These are phyloP conservation scores for Micrasema minimum DNA, from an alignment of 1,140 invertebrate genomes.

Conservation along the genomic window DNA sequence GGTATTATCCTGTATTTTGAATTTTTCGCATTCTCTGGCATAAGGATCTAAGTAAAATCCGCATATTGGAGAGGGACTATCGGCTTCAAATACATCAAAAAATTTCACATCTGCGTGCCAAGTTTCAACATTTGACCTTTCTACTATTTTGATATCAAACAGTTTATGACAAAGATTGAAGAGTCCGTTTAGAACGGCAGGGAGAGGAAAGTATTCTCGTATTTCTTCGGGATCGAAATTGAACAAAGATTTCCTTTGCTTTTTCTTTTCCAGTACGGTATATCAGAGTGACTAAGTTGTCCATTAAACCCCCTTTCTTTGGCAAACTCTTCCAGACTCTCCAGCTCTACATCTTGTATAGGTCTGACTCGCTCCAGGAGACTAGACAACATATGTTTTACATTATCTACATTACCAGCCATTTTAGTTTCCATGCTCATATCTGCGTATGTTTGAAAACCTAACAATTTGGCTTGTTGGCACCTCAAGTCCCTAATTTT, in stretches of 20 bases:
- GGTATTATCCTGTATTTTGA: constrained; percentile 68
- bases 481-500: constrained; percentile 77
- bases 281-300: constrained; percentile 83
- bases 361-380: constrained; percentile 75
- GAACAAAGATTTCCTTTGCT: constrained; percentile 73
- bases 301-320: constrained; percentile 76
- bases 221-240: constrained; percentile 78
- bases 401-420: constrained; percentile 84
- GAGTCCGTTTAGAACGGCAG: constrained; percentile 79
- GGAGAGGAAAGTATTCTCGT: constrained; percentile 85
- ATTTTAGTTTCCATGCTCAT: constrained; percentile 96
- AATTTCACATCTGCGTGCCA: constrained; percentile 91
- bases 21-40: constrained; percentile 72
- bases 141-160: constrained; percentile 86
- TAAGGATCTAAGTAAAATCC: constrained; percentile 89
- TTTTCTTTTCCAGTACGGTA: constrained; percentile 86
- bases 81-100: constrained; percentile 83
- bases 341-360: constrained; percentile 81
- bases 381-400: constrained; percentile 77
- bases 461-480: constrained; percentile 80
- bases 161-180: constrained; percentile 80
- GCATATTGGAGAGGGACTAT: constrained; percentile 73
- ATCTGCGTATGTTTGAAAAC: constrained; percentile 82
- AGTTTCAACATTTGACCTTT: constrained; percentile 71
- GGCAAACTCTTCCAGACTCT: constrained; percentile 80